These are phyloP conservation scores for Tanytarsus gracilentus DNA, from an alignment of 2,888 invertebrate species.

Conservation along the genomic window DNA sequence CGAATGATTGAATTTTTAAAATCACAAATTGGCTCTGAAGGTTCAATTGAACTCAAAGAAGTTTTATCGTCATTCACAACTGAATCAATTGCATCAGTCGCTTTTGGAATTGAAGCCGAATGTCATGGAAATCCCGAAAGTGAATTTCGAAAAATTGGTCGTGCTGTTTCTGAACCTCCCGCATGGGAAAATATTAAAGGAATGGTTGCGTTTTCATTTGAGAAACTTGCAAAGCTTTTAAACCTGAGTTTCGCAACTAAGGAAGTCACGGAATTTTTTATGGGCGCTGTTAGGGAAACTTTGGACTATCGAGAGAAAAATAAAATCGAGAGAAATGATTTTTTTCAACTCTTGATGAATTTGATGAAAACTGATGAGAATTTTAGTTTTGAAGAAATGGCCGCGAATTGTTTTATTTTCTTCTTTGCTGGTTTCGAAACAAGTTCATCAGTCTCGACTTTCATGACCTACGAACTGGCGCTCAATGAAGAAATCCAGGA, in stretches of 20 bases:
- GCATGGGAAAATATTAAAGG: neutral
- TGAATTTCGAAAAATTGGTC: constrained; percentile 35
- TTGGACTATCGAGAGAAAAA: constrained; percentile 44
- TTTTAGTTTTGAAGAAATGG: neutral
- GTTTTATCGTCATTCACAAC: constrained; percentile 43
- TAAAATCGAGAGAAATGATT: constrained; percentile 14
- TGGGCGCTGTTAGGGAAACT: constrained; percentile 43
- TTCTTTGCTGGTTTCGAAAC: constrained; percentile 51
- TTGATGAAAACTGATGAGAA: constrained; percentile 31
- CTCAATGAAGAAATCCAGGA: constrained; percentile 46
- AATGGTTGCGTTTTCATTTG: neutral
- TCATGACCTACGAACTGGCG: constrained; percentile 48
- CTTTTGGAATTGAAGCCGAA: constrained; percentile 45
- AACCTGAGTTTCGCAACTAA: constrained; percentile 34
- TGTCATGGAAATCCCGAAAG: constrained; percentile 40
- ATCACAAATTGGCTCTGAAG: neutral
- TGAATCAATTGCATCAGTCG: constrained; percentile 46
- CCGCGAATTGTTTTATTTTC: constrained; percentile 24
- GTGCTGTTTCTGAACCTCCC: neutral
- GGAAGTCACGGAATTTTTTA: constrained; percentile 44
- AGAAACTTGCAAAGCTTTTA: constrained; percentile 29
- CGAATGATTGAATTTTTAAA: neutral
- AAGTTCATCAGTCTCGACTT: constrained; percentile 52
- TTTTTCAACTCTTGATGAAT: constrained; percentile 2
- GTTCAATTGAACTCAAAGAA: constrained; percentile 42